Conservation (phyloP, 2,888 invertebrate genomes). For the Parasteatoda lunata region DNA sequence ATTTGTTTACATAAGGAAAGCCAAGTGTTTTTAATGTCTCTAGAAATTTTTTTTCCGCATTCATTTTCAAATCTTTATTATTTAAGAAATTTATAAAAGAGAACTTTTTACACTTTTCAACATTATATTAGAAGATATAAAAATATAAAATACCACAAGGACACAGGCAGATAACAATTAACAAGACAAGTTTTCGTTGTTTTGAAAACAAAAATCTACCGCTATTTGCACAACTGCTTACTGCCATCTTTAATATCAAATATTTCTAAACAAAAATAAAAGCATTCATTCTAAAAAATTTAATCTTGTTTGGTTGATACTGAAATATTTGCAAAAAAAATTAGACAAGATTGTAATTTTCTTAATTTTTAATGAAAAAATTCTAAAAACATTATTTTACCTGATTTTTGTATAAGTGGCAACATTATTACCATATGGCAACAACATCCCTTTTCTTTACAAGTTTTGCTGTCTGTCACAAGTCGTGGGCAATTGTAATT, state of each 20-base stretch:
- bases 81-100: background rate
- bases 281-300: too few species aligned
- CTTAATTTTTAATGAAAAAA: background rate
- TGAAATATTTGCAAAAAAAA: too few species aligned
- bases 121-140: background rate
- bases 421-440: background rate
- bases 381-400: background rate
- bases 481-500: background rate
- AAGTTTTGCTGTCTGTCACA: slow-evolving; percentile 15
- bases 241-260: background rate
- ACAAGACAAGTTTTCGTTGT: background rate
- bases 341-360: too few species aligned
- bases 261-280: background rate
- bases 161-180: background rate
- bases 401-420: background rate
- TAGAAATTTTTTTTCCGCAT: slow-evolving; percentile 5
- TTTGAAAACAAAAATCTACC: background rate
- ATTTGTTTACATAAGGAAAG: slow-evolving; percentile 14
- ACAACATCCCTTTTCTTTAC: background rate
- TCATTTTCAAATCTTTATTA: slow-evolving; percentile 8
- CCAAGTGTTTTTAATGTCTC: slow-evolving; percentile 29
- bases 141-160: too few species aligned
- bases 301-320: too few species aligned
- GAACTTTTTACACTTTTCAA: background rate
- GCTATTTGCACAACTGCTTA: background rate